Base-by-base conservation (phyloP, 2,797 vertebrate genomes). In the Myoxocephalus aenaeus region DNA sequence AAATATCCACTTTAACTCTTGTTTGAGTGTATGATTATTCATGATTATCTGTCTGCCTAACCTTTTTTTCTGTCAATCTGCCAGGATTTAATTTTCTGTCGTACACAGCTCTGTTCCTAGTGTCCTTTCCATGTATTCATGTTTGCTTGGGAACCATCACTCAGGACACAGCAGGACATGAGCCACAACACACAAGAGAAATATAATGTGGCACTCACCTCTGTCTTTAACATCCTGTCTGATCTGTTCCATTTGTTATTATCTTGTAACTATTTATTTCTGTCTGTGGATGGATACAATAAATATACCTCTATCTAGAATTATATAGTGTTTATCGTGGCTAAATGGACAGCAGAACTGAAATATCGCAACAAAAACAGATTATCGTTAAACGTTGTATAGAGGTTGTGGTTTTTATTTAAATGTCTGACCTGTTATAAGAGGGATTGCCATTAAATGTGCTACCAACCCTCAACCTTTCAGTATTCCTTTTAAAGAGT, bases 1-100 rank as follows among this genome's bases (percentile, higher is more conserved):
- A 7, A 14, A 57, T 51, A 25, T 34, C 32, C 40, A 36, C 58
- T 70, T 29, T 48, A 63, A 65, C 72, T 70, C 44, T 70, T 44
- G 62, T 75, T 61, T 62, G 65, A 72, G 58, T 64, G 38, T 32
- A 66, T 71, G 66, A 80, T 86, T 79, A 65, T 72, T 25, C 79
- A 68, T 20, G 76, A 83, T 82, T 86, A 86, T 81, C 74, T 53
- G 54, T 57, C 67, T 76, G 73, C 38, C 54, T 64, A 66, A 12
- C 42, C 62, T 50, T 72, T 61, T 54, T 78, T 46, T 66, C 36
- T 22, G 51, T 77, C 70, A 80, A 5, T 86, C 61, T 67, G 48
- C 29, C 51, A 29, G 34, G 56, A 56, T 57, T 80, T 50, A 13
- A 77, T 77, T 77, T 40, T 44, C 58, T 15, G 36, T 34, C 40